phyloP scores from a whole-genome alignment of 2,888 invertebrate species.

The Heliconius aoede region DNA sequence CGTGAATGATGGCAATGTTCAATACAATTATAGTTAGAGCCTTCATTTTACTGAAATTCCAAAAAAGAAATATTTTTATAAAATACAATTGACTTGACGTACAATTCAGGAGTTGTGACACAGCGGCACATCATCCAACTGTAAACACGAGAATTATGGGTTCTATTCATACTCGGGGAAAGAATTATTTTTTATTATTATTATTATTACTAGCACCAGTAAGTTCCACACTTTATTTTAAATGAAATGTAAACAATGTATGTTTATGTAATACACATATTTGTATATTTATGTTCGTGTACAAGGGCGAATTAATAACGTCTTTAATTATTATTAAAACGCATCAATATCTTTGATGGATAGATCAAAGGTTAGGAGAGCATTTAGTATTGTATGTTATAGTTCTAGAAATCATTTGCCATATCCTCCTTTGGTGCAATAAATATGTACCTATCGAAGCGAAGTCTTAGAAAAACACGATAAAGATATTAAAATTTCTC shows the following conservation, averaged over 20 bases:
- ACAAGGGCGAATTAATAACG: conserved; percentile 1
- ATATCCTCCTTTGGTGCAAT: too few relatives aligned
- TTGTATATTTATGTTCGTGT: background rate
- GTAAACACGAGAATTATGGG: too few relatives aligned
- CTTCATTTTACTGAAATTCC: conserved; percentile 31
- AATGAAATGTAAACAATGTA: background rate
- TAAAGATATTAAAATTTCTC: too few relatives aligned
- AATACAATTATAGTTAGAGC: conserved; percentile 19
- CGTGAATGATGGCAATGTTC: conserved; percentile 21
- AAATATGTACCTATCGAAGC: too few relatives aligned
- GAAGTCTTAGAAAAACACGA: too few relatives aligned
- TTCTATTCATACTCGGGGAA: background rate
- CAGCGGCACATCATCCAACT: too few relatives aligned
- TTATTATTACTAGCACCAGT: too few relatives aligned
- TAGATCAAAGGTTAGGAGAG: background rate
- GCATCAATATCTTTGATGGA: background rate
- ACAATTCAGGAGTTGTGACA: background rate
- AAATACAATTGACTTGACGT: background rate
- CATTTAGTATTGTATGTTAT: background rate
- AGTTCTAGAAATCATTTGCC: background rate
- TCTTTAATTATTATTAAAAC: background rate
- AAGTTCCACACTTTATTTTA: background rate
- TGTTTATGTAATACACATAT: background rate
- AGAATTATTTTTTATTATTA: too few relatives aligned
- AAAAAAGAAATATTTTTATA: background rate